Evolutionary conservation across 2,888 invertebrate genomes (phyloP), one percentile per base, ranked within the genome.

Genomic region (Lasioglossum morio): DNA sequence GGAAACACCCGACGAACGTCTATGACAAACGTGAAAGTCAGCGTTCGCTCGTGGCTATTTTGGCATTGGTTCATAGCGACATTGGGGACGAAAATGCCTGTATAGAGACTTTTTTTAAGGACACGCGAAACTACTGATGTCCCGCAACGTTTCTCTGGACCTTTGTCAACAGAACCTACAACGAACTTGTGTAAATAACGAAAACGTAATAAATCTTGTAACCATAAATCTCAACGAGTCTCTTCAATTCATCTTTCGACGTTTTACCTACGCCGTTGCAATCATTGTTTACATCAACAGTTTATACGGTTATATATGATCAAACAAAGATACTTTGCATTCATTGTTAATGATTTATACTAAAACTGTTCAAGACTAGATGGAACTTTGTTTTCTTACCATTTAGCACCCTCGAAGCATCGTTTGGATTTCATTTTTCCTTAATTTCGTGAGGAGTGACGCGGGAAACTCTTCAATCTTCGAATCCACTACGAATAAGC

Each of bases 1-100:
- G 87, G 84, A 86, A 81, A 83, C 72, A 82, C 79, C 75, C 87
- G 85, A 85, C 79, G 84, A 85, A 82, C 73, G 76, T 57, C n/a
- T 72, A 75, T 77, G 78, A 72, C 66, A 69, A 73, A 77, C 78
- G 85, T 34, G 70, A 70, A 79, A 34, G 73, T 78, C 72, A 76
- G 83, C 79, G 76, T 84, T 86, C 89, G 84, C 89, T 88, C 82
- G 85, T 76, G 84, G 70, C 82, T 43, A 7, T 92, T 34, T 34
- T 40, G 95, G 93, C 94, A 93, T 91, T 95, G 95, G 94, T 94
- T 94, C 94, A 94, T 90, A 94, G 94, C 90, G 92, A 92, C 94
- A 94, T 94, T 94, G 92, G 93, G 92, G 93, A 93, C 78, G 76
- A 89, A 89, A 90, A 88, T 89, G 84, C 89, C 80, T 93, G 92